phyloP scores from a whole-genome alignment of 1,140 invertebrate genomes.

The Drosophila kurseongensis region DNA sequence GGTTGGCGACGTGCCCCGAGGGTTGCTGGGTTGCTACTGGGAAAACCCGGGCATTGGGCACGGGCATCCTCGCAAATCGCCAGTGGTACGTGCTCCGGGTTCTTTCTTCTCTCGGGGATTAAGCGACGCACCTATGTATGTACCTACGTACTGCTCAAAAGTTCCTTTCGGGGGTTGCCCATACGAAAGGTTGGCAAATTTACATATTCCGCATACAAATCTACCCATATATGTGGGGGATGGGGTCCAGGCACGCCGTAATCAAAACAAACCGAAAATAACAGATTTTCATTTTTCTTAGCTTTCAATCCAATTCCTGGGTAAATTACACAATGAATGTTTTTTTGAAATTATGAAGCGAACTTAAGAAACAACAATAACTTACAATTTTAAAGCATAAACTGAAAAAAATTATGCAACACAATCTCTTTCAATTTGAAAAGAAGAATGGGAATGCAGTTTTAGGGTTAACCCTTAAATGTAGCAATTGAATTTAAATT shows the following conservation, averaged over 20 bases:
- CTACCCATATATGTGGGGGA: conserved; percentile 6
- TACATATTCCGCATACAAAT: conserved; percentile 23
- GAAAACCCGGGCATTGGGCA: conserved; percentile 72
- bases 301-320: background rate
- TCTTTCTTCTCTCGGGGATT: conserved; percentile 52
- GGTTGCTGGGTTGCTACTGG: conserved; percentile 75
- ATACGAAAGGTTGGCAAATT: conserved; percentile 14
- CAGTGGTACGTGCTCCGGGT: conserved; percentile 75
- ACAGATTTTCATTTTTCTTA: conserved; percentile 39
- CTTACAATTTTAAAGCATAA: background rate
- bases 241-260: conserved; percentile 24
- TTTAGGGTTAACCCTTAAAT: no score
- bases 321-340: conserved; percentile 8
- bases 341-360: conserved; percentile 1
- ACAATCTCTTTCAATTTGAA: no score
- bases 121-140: conserved; percentile 12
- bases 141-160: conserved; percentile 12
- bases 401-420: no score
- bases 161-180: conserved; percentile 11
- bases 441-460: no score
- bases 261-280: conserved; percentile 49
- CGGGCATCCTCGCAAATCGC: conserved; percentile 52
- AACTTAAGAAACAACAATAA: background rate
- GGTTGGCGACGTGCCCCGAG: conserved; percentile 75
- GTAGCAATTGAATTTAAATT: no score